Base-by-base conservation (phyloP, 2,888 invertebrate genomes). In the Drosophila mulleri region DNA sequence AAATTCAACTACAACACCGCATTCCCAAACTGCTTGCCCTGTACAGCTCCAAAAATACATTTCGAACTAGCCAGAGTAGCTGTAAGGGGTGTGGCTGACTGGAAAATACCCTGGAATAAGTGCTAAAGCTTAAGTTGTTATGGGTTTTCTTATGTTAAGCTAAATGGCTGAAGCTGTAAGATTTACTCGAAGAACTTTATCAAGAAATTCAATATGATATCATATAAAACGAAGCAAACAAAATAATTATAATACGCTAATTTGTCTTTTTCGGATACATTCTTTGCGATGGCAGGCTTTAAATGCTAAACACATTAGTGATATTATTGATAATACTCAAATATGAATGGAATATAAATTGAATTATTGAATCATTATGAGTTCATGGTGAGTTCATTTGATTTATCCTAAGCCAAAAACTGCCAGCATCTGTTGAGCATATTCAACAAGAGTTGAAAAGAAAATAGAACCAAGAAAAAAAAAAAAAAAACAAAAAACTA, bases 1-100 rank as follows among this genome's bases (percentile, higher is more conserved):
- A 45, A 67, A 67, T 57, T 48, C 37, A 57, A 45, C 58, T 45
- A 32, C 52, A 41, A 63, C 67, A 58, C 42, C 66, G 20, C 29
- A 47, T 54, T 52, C 29, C 35, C 16, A 23, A 29, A 66, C 45
- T 48, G 57, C 41, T 56, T 26, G 41, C 62, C 29, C 42, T 42
- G 11, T 9, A 44, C 20, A 44, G 20, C 44, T 20, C 59, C 56
- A 12, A 52, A 39, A 59, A 71, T 20, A 35, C 14, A 44, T 45
- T 29, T 7, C 8, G 1, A 29, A 29, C 45, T 26, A 47, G 16
- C 29, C 9, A 2, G 20, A 45, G 11, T 16, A 6, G 26, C 3
- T 47, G 14, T 3, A 6, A 6, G 0, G 26, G 26, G 2, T 11
- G n/a, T 29, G 0, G 2, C 0, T 11, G 48, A 18, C 29, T 48